Percentiles rank a stretch among this genome's conserved stretches.
Evolutionary conservation across 2,797 vertebrate genomes (phyloP).

Genomic region (Melopsittacus undulatus): DNA sequence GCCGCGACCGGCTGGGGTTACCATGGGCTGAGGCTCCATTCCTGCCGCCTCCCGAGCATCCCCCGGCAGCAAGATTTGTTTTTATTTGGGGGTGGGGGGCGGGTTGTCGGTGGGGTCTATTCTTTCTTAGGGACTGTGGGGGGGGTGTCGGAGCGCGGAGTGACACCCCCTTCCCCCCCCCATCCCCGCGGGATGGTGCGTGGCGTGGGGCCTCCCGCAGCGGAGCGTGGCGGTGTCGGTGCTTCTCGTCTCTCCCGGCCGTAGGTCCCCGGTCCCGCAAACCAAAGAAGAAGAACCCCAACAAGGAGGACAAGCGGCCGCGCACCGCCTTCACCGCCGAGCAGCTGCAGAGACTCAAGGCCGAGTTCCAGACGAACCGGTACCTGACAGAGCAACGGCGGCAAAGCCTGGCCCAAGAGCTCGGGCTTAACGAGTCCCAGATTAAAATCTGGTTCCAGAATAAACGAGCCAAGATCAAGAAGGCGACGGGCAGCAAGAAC

Average conservation of each 20-base stretch:
- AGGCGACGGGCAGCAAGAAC: slow-evolving; percentile 93
- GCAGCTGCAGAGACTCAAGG: slow-evolving; percentile 96
- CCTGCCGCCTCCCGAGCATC: background rate
- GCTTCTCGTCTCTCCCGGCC: slow-evolving; percentile 20
- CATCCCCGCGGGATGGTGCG: background rate
- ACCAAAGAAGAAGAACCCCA: slow-evolving; percentile 97
- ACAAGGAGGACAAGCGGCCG: slow-evolving; percentile 95
- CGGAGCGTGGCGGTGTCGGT: background rate
- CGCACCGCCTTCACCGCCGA: slow-evolving; percentile 95
- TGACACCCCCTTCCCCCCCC: background rate
- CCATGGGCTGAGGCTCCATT: background rate
- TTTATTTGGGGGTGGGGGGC: no score
- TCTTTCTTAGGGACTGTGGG: no score
- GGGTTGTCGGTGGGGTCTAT: no score
- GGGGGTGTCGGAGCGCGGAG: background rate
- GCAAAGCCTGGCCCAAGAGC: slow-evolving; percentile 92
- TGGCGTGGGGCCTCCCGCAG: background rate
- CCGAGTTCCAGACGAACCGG: slow-evolving; percentile 94
- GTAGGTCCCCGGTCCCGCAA: slow-evolving; percentile 95
- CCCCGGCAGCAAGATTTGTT: background rate
- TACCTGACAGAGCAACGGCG: slow-evolving; percentile 95
- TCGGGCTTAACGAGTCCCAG: slow-evolving; percentile 95
- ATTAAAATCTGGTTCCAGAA: slow-evolving; percentile 99
- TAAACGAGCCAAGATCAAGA: slow-evolving; percentile 96
- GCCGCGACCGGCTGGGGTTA: background rate